Base-by-base conservation (phyloP, 1,140 invertebrate genomes). In the Pachyrhynchus sulphureomaculatus region DNA sequence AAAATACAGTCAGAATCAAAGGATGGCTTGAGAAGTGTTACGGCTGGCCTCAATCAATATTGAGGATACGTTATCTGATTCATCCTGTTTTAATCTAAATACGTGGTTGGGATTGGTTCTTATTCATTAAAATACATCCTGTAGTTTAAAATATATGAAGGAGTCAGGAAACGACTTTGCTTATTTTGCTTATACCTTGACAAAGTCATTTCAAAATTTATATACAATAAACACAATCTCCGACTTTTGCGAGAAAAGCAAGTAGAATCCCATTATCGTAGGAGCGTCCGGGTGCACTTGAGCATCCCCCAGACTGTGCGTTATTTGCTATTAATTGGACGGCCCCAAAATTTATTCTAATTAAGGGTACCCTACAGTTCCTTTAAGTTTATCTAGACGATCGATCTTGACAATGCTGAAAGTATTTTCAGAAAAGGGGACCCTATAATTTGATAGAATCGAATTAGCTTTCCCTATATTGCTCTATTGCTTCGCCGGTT, bases 301-400 rank as follows among this genome's bases (percentile, higher is more conserved):
- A 48, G 42, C 34, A 42, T 47, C 26, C 42, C 54, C 24, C 54
- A 36, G 8, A 21, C 41, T 57, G 44, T 57, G 42, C 33, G 44
- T 47, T 57, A 57, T 57, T 61, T 66, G 55, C 61, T 60, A 67
- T 67, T 69, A 69, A 69, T 69, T 69, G 66, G 68, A 69, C 60
- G 56, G 56, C 51, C 68, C 41, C 55, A 67, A 67, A 69, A 69
- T 69, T 69, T 65, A 69, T 69, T 69, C 67, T 68, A 68, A 68
- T 68, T 68, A 54, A 54, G 52, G 39, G 45, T 57, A 62, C 53
- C 55, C 56, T 61, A 29, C 60, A 44, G 37, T 56, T 62, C 49
- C 53, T 65, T 65, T 23, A 52, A 56, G 51, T 55, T 58, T 65
- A 65, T 65, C 63, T 65, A 53, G 36, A 51, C 58, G 41, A 62